These are phyloP conservation scores for Apamea monoglypha DNA, from an alignment of 2,888 invertebrate species.

Conservation along the genomic window DNA sequence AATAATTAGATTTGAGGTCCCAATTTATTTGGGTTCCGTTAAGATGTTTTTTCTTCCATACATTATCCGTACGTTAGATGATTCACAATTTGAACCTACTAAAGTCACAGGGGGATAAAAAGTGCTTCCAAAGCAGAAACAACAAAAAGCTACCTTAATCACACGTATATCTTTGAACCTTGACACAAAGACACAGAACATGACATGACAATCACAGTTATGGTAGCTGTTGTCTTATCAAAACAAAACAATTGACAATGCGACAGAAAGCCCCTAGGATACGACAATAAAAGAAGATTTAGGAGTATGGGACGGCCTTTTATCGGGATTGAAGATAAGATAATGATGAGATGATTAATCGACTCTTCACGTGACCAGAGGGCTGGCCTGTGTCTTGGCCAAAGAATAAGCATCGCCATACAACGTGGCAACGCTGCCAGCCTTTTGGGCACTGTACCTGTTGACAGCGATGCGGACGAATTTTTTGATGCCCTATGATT, in stretches of 20 bases:
- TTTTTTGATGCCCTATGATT: too few relatives aligned
- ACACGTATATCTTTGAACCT: conserved; percentile 40
- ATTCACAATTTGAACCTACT: not conserved
- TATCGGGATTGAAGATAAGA: not conserved
- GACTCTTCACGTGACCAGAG: too few relatives aligned
- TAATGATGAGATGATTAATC: too few relatives aligned
- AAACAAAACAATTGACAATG: conserved; percentile 15
- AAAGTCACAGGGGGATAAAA: not conserved
- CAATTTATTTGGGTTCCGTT: not conserved
- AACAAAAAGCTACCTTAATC: conserved; percentile 18
- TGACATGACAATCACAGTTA: not conserved
- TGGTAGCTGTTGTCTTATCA: conserved; percentile 20
- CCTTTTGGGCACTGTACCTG: too few relatives aligned
- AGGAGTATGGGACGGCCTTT: not conserved
- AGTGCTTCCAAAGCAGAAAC: not conserved
- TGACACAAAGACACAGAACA: conserved; percentile 31
- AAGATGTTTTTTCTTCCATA: not conserved
- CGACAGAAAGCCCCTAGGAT: not conserved
- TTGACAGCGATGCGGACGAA: too few relatives aligned
- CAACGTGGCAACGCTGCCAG: too few relatives aligned
- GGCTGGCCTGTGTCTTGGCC: too few relatives aligned
- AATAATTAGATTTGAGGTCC: not conserved
- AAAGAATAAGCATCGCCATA: too few relatives aligned
- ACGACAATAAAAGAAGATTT: not conserved
- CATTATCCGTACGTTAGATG: not conserved